Evolutionary conservation across 2,797 vertebrate species (phyloP).

Genomic region (Crax fasciolata): DNA sequence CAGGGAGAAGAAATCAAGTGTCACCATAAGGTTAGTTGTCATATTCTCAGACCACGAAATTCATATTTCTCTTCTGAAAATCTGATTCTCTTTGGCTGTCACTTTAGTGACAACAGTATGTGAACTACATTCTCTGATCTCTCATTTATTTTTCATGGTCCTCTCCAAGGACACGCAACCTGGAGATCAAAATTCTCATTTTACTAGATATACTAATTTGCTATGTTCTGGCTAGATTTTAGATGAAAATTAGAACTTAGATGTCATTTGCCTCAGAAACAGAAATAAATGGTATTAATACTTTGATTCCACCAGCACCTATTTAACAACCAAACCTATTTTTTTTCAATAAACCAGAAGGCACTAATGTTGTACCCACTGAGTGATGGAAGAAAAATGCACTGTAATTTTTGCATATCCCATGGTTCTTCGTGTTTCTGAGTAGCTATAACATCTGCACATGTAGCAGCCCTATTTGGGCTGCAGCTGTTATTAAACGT

Average conservation of each 20-base stretch:
- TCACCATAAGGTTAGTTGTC: background rate
- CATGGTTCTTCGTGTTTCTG: background rate
- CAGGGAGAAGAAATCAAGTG: slow-evolving; percentile 5
- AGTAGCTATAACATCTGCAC: background rate
- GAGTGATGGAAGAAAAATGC: background rate
- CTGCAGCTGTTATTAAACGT: background rate
- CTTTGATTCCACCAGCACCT: background rate
- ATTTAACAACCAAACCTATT: background rate
- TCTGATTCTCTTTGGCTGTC: slow-evolving; percentile 20
- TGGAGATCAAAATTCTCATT: background rate
- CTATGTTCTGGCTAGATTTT: background rate
- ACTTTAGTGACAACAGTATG: background rate
- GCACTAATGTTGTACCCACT: background rate
- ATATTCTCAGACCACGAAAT: background rate
- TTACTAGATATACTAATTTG: background rate
- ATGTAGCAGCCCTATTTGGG: background rate
- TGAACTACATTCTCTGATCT: slow-evolving; percentile 21
- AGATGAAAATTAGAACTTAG: slow-evolving; percentile 8
- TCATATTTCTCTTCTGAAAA: background rate
- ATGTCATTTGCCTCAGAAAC: background rate
- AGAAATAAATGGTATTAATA: slow-evolving; percentile 19
- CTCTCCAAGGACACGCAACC: background rate
- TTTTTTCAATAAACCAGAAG: background rate
- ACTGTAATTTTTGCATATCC: background rate
- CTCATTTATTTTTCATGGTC: slow-evolving; percentile 32